These are phyloP conservation scores for Panzeria rudis DNA, from an alignment of 2,888 invertebrate species.

Conservation along the genomic window DNA sequence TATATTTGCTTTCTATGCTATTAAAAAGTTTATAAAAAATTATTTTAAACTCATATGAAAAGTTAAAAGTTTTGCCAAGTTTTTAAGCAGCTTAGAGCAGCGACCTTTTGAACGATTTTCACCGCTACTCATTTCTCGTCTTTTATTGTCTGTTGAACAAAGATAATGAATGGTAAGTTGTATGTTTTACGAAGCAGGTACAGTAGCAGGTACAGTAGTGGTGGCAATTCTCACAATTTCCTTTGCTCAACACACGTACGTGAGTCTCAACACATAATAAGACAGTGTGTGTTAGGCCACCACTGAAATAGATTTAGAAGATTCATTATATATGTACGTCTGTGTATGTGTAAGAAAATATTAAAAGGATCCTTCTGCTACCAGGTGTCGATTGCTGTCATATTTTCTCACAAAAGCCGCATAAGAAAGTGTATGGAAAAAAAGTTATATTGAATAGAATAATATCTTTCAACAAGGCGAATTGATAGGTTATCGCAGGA, in stretches of 20 bases:
- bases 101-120: conserved; percentile 61
- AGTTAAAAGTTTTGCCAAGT: conserved; percentile 46
- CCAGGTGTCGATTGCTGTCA: neutral
- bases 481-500: too few species aligned
- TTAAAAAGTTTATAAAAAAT: conserved; percentile 30
- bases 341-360: neutral
- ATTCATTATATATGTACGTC: neutral
- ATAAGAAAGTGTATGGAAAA: neutral
- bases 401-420: neutral
- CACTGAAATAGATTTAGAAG: too few species aligned
- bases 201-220: too few species aligned
- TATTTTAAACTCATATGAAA: conserved; percentile 44
- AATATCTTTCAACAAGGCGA: too few species aligned
- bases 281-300: too few species aligned
- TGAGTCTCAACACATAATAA: too few species aligned
- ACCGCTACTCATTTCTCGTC: conserved; percentile 7
- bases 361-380: neutral
- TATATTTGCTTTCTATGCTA: neutral
- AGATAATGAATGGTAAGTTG: conserved; percentile 45
- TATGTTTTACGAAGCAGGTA: neutral
- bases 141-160: conserved; percentile 56
- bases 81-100: conserved; percentile 60
- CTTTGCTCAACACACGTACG: too few species aligned
- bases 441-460: too few species aligned
- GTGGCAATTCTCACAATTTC: too few species aligned